Percentiles rank a stretch among this genome's conserved stretches.
These are phyloP conservation scores for Plagodis dolabraria DNA, from an alignment of 2,888 invertebrate species.

Conservation along the genomic window DNA sequence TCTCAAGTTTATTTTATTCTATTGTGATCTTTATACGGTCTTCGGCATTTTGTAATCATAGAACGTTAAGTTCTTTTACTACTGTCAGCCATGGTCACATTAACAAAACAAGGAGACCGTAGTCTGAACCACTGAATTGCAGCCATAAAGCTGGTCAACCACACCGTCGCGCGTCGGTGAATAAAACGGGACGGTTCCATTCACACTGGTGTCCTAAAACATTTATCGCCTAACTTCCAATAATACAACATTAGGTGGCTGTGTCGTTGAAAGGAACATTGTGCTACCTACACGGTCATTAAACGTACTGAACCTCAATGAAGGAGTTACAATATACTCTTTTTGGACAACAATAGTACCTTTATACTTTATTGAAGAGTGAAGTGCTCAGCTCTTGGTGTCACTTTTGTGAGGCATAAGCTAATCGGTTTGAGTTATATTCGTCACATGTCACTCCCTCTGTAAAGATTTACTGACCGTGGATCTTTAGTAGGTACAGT, in stretches of 20 bases:
- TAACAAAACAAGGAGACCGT: constrained; percentile 54
- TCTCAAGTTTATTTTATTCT: no score
- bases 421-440: constrained; percentile 30
- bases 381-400: constrained; percentile 23
- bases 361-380: not conserved
- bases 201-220: constrained; percentile 78
- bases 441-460: constrained; percentile 14
- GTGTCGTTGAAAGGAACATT: constrained; percentile 38
- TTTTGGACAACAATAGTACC: not conserved
- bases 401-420: constrained; percentile 37
- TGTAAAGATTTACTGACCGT: no score
- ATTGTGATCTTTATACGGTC: no score
- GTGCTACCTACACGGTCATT: constrained; percentile 46
- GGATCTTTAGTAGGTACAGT: no score
- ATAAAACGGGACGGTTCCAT: constrained; percentile 69
- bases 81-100: constrained; percentile 41
- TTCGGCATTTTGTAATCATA: no score
- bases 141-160: constrained; percentile 67
- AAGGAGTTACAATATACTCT: constrained; percentile 19
- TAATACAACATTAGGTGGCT: constrained; percentile 39
- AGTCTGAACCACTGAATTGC: constrained; percentile 56
- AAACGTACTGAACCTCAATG: constrained; percentile 33
- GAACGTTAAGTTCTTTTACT: not conserved
- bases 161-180: constrained; percentile 52
- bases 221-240: constrained; percentile 55